A percentile compares a stretch with the other conserved stretches of the same genome.
Conservation (phyloP, 2,797 vertebrate species). For the Avahi laniger region DNA sequence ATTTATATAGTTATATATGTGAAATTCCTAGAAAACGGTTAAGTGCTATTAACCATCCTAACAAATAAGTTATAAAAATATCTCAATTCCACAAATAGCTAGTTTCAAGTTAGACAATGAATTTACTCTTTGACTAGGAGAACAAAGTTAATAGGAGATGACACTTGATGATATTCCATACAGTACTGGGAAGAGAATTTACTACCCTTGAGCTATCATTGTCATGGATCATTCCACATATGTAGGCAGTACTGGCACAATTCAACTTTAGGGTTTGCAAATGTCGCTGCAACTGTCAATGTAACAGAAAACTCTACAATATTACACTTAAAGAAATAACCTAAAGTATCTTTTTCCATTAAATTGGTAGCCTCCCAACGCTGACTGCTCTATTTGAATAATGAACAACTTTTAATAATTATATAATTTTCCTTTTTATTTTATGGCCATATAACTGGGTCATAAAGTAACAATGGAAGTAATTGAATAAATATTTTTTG, state of each 20-base stretch:
- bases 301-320: constrained; percentile 1
- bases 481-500: background rate
- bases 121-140: background rate
- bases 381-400: background rate
- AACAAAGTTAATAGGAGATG: background rate
- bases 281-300: constrained; percentile 38
- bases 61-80: background rate
- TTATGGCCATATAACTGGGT: background rate
- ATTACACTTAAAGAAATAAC: constrained; percentile 10
- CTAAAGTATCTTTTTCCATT: background rate
- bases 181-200: background rate
- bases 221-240: background rate
- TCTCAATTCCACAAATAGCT: background rate
- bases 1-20: background rate
- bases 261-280: background rate
- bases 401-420: constrained; percentile 8
- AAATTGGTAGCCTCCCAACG: background rate
- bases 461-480: background rate
- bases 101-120: background rate
- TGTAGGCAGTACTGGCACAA: background rate
- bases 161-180: background rate
- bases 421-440: background rate
- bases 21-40: background rate
- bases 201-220: background rate
- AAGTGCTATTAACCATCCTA: background rate